Evolutionary conservation across 2,113 vertebrate genomes (phyloP), one percentile per base, ranked within the genome.

Genomic region (Leucosticte australis): DNA sequence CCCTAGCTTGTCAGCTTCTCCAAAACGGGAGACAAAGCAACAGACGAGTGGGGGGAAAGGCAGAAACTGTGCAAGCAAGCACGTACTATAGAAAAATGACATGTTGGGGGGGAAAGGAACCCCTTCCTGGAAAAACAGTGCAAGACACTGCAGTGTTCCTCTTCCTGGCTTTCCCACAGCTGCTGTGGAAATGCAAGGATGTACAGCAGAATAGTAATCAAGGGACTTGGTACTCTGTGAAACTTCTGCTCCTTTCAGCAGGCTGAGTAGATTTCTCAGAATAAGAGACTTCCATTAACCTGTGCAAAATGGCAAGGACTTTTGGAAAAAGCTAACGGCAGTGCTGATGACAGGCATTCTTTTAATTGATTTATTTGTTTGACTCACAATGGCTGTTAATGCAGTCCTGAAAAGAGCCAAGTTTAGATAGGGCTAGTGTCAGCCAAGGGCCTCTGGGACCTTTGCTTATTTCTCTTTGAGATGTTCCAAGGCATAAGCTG

Each of bases 391-490:
- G 50, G 62, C 78, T 88, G 42, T 88, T 88, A 89, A 91, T 12
- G 6, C 65, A 10, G 76, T 75, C 78, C 78, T 88, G 50, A 74
- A 95, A 80, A 35, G 57, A 92, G 90, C 75, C 91, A 91, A 83
- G 84, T 94, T 92, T 93, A 89, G 77, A 67, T 31, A 69, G 70
- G 41, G n/a, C 37, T 89, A 63, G 81, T 78, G 89, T 90, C 87
- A 94, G 87, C 88, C 96, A 96, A 63, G 80, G 55, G 88, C 77
- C 78, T 89, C 20, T 44, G 87, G 28, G 87, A 90, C 53, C 83
- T 81, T 92, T 92, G 75, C 87, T 94, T 94, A 47, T 95, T 88
- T 93, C 88, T 84, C 41, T 89, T 86, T 56, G 74, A 75, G 83
- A 65, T 52, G 14, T 95, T 93, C 80, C 73, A 89, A 92, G 59